phyloP scores from a whole-genome alignment of 2,888 invertebrate species.

The Scaeva pyrastri region DNA sequence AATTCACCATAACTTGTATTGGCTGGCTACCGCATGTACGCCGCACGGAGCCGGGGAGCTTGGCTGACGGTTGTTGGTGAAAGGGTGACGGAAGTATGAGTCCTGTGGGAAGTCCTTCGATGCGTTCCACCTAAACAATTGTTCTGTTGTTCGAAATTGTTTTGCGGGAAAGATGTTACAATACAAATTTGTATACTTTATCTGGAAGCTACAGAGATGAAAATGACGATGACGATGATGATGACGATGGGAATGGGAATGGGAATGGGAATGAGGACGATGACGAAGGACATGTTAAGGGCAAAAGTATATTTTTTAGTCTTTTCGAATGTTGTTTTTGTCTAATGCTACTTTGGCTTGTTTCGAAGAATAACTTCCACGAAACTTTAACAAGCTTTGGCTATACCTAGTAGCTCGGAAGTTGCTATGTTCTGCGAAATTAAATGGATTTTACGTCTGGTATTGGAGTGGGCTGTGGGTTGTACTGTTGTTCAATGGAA shows the following conservation, averaged over 20 bases:
- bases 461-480: neutral
- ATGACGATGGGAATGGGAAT: neutral
- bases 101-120: slow-evolving; percentile 38
- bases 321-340: slow-evolving; percentile 18
- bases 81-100: slow-evolving; percentile 17
- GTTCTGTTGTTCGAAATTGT: slow-evolving; percentile 60
- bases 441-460: slow-evolving; percentile 24
- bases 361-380: slow-evolving; percentile 35
- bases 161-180: slow-evolving; percentile 59
- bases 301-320: neutral
- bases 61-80: neutral
- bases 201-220: neutral
- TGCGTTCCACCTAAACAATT: slow-evolving; percentile 62
- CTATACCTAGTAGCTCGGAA: slow-evolving; percentile 41
- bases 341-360: slow-evolving; percentile 29
- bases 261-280: neutral
- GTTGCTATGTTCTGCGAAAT: slow-evolving; percentile 42
- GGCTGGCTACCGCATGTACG: neutral
- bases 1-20: slow-evolving; percentile 63
- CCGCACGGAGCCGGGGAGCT: neutral
- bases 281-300: slow-evolving; percentile 34
- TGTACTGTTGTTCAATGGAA: neutral
- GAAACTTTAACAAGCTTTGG: slow-evolving; percentile 49
- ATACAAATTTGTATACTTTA: slow-evolving; percentile 31
- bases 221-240: slow-evolving; percentile 15